A percentile compares a stretch with the other conserved stretches of the same genome.
Evolutionary conservation across 2,888 invertebrate genomes (phyloP).

Genomic region (Platypus cylindrus): DNA sequence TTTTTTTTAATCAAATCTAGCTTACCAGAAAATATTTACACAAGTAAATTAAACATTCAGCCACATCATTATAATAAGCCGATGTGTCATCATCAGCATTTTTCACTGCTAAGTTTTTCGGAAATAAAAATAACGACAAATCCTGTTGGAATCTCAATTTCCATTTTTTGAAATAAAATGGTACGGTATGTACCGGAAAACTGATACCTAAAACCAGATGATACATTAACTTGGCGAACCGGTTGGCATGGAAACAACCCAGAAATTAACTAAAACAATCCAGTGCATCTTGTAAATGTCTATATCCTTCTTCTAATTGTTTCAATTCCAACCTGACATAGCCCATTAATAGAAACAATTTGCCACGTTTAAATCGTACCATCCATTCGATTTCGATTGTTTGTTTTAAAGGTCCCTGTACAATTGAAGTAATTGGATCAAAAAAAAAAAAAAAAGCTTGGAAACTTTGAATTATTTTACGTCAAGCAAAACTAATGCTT

Average conservation of each 20-base stretch:
- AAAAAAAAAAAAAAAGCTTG: neutral
- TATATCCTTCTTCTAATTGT: conserved; percentile 31
- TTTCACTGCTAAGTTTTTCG: conserved; percentile 20
- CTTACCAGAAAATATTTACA: conserved; percentile 34
- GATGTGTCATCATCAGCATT: conserved; percentile 28
- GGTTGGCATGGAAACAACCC: too few relatives aligned
- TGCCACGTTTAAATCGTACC: conserved; percentile 32
- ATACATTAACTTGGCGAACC: too few relatives aligned
- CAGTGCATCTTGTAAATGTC: conserved; percentile 30
- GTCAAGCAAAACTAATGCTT: conserved; percentile 37
- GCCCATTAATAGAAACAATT: conserved; percentile 35
- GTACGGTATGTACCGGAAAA: conserved; percentile 30
- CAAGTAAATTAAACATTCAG: conserved; percentile 34
- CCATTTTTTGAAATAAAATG: conserved; percentile 22
- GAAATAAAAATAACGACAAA: conserved; percentile 27
- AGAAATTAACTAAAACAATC: conserved; percentile 28
- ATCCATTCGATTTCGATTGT: conserved; percentile 30
- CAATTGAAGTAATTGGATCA: neutral
- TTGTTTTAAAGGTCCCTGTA: conserved; percentile 20
- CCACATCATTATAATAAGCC: conserved; percentile 35
- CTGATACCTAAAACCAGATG: conserved; percentile 20
- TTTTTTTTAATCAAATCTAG: neutral
- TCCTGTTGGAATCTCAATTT: conserved; percentile 26
- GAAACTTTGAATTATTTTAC: conserved; percentile 22
- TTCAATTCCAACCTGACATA: conserved; percentile 33